Evolutionary conservation across 92 coral and sea anemone species (phyloP).

Genomic region (Siderastrea siderea): DNA sequence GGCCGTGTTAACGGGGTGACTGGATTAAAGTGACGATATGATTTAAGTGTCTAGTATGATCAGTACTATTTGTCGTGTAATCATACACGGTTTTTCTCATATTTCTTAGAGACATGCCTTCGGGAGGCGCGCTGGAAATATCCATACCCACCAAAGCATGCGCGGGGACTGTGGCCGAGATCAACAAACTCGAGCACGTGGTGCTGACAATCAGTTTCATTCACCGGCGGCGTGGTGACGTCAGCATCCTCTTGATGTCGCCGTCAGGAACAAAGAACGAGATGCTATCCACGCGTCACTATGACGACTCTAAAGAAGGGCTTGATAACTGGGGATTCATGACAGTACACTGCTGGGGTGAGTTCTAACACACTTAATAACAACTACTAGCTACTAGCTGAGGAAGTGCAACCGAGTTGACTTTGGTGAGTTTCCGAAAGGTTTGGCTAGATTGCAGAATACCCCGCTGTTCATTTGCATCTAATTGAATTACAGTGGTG

Average conservation of each 20-base stretch:
- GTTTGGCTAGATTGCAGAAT: too few relatives aligned
- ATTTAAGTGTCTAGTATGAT: too few relatives aligned
- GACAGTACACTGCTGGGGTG: constrained; percentile 99
- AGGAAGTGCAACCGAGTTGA: too few relatives aligned
- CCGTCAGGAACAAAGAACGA: constrained; percentile 99
- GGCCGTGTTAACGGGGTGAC: background rate
- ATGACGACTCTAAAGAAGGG: constrained; percentile 98
- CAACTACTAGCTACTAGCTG: too few relatives aligned
- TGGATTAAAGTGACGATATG: background rate
- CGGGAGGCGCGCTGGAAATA: constrained; percentile 89
- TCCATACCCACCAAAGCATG: constrained; percentile 90
- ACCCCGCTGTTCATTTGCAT: too few relatives aligned
- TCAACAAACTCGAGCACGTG: constrained; percentile 92
- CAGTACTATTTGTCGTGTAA: background rate
- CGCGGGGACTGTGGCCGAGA: constrained; percentile 83
- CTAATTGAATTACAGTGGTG: too few relatives aligned
- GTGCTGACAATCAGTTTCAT: constrained; percentile 93
- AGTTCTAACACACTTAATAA: background rate
- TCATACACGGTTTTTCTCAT: background rate
- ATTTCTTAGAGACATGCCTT: constrained; percentile 85
- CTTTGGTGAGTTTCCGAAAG: too few relatives aligned
- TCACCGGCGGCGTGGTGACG: constrained; percentile 99
- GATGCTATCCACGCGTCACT: constrained; percentile 96
- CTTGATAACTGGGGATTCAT: constrained; percentile 98
- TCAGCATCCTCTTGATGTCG: constrained; percentile 90